Evolutionary conservation across 1,140 invertebrate species (phyloP).

Genomic region (Platyscapa corneri): DNA sequence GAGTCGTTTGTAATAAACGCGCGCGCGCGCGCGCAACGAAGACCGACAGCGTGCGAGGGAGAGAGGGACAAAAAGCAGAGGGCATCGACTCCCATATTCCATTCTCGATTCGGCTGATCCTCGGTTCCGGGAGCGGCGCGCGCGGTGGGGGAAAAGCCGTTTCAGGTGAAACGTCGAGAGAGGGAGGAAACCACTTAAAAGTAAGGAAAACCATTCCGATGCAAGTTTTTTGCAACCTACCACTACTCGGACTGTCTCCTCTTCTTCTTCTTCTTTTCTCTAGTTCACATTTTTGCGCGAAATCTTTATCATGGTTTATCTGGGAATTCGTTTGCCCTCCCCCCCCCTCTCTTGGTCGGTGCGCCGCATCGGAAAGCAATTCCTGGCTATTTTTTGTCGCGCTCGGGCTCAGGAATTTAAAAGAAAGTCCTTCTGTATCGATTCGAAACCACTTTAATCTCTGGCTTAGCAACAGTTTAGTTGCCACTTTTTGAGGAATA

Average conservation of each 20-base stretch:
- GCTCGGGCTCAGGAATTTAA: too few species aligned
- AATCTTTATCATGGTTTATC: not conserved
- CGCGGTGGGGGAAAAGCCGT: conserved; percentile 44
- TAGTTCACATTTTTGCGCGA: not conserved
- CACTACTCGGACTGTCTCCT: conserved; percentile 32
- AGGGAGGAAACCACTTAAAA: conserved; percentile 62
- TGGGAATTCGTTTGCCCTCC: not conserved
- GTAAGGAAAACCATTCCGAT: conserved; percentile 68
- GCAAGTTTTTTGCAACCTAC: too few species aligned
- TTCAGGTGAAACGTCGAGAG: conserved; percentile 48
- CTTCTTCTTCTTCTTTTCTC: too few species aligned
- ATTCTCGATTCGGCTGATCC: conserved; percentile 61
- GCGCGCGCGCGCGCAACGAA: not conserved
- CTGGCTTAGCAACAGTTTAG: too few species aligned
- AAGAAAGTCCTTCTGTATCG: too few species aligned
- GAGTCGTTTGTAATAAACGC: conserved; percentile 33
- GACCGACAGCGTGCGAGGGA: not conserved
- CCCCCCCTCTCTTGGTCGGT: too few species aligned
- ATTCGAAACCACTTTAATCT: too few species aligned
- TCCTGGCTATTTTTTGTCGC: too few species aligned
- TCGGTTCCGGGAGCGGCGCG: conserved; percentile 53
- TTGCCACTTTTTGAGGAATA: too few species aligned
- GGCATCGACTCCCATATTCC: conserved; percentile 56
- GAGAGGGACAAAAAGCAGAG: conserved; percentile 10
- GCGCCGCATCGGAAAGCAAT: too few species aligned